A percentile compares a stretch with the other conserved stretches of the same genome.
Evolutionary conservation across 2,113 vertebrate species (phyloP).

Genomic region (Bufo gargarizans): DNA sequence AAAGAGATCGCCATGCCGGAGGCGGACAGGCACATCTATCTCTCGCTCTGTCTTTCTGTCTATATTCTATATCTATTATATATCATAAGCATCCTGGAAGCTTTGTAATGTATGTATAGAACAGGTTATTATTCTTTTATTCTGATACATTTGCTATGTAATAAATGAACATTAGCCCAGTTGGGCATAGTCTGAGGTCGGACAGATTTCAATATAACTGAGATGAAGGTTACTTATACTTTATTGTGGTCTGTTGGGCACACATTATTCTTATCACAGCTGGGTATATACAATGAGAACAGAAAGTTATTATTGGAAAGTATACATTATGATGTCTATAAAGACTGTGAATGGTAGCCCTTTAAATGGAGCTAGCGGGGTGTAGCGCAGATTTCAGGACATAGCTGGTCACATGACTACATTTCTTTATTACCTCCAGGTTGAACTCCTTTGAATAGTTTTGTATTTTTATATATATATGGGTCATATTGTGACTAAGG

Average conservation of each 20-base stretch:
- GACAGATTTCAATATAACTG: not conserved
- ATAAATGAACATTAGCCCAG: conserved; percentile 7
- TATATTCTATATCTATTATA: too few relatives aligned
- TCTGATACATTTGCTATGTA: not conserved
- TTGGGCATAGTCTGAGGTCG: not conserved
- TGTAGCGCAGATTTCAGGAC: not conserved
- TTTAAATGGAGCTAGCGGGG: too few relatives aligned
- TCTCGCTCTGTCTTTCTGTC: too few relatives aligned
- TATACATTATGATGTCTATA: not conserved
- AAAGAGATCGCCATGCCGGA: too few relatives aligned
- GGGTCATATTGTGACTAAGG: not conserved
- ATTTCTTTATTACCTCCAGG: not conserved
- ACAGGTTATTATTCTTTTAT: not conserved
- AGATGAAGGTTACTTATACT: conserved; percentile 15
- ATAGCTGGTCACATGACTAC: not conserved
- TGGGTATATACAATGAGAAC: not conserved
- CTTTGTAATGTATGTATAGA: not conserved
- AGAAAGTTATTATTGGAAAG: not conserved
- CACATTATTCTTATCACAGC: not conserved
- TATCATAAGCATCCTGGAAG: not conserved
- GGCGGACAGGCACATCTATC: too few relatives aligned
- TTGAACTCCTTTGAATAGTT: not conserved
- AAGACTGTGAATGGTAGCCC: not conserved
- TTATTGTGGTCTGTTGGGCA: conserved; percentile 4
- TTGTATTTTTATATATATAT: not conserved